Percentiles rank a stretch among this genome's conserved stretches.
Conservation (phyloP, 2,797 vertebrate genomes). For the Luscinia megarhynchos region DNA sequence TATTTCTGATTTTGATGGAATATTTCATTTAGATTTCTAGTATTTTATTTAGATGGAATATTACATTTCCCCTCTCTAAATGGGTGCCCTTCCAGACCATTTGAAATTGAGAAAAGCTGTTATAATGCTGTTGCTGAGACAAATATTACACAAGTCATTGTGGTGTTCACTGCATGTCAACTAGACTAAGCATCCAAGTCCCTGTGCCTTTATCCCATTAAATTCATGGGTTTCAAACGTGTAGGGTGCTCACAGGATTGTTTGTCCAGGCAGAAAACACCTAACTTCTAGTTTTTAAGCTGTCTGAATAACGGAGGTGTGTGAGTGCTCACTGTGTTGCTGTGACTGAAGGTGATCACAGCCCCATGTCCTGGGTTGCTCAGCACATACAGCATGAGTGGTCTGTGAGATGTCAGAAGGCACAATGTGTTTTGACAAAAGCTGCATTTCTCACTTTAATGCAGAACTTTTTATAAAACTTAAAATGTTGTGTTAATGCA, state of each 20-base stretch:
- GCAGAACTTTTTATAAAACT: neutral
- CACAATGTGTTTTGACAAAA: neutral
- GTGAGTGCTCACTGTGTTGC: neutral
- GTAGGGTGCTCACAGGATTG: neutral
- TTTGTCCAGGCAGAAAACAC: neutral
- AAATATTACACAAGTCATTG: neutral
- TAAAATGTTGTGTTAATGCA: neutral
- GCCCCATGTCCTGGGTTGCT: neutral
- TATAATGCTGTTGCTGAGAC: neutral
- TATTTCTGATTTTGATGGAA: neutral
- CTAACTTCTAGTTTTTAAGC: neutral
- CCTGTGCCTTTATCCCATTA: neutral
- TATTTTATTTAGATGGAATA: neutral
- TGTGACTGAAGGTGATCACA: neutral
- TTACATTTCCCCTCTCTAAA: neutral
- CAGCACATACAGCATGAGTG: neutral
- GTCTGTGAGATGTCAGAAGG: neutral
- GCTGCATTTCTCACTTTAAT: neutral
- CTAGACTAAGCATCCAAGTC: neutral
- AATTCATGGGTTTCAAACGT: neutral
- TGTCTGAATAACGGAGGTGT: neutral
- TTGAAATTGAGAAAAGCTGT: neutral
- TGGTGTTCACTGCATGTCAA: neutral
- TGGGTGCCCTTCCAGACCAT: neutral
- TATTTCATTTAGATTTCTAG: neutral